These are phyloP conservation scores for Microcebus ravelobensis DNA, from an alignment of 2,113 vertebrate species.

Conservation along the genomic window DNA sequence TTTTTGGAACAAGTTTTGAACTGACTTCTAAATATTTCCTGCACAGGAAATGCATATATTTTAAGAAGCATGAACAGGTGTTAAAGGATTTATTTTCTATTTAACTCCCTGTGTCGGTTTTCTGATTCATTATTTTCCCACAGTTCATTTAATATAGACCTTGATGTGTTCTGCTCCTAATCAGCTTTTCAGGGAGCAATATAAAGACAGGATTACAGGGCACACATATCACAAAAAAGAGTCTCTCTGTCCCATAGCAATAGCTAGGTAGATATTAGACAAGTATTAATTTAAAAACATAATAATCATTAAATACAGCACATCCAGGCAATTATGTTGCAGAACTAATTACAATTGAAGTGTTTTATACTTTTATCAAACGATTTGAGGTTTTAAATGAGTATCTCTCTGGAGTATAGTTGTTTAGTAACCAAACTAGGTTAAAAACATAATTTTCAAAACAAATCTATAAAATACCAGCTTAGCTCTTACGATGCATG, in stretches of 20 bases:
- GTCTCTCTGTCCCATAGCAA: constrained; percentile 49
- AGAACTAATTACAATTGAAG: constrained; percentile 62
- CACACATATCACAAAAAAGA: constrained; percentile 31
- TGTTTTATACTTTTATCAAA: constrained; percentile 51
- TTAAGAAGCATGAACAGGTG: constrained; percentile 10
- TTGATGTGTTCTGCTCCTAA: constrained; percentile 49
- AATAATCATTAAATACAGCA: constrained; percentile 52
- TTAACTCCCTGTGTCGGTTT: constrained; percentile 23
- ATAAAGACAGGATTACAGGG: background rate
- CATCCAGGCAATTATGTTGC: constrained; percentile 44
- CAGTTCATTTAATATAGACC: constrained; percentile 44
- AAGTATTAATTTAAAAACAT: constrained; percentile 52
- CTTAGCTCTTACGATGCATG: background rate
- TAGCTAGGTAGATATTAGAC: constrained; percentile 28
- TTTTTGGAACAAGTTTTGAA: background rate
- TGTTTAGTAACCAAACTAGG: constrained; percentile 48
- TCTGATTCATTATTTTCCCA: constrained; percentile 57
- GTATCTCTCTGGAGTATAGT: constrained; percentile 39
- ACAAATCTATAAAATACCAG: background rate
- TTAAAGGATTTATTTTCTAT: constrained; percentile 42
- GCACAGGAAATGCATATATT: constrained; percentile 23
- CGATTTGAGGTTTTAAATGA: constrained; percentile 51
- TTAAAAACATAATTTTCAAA: constrained; percentile 40
- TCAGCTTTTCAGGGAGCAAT: constrained; percentile 52
- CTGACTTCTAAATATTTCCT: constrained; percentile 22